These are phyloP conservation scores for Lophochroa leadbeateri DNA, from an alignment of 2,113 vertebrate species.

Conservation along the genomic window DNA sequence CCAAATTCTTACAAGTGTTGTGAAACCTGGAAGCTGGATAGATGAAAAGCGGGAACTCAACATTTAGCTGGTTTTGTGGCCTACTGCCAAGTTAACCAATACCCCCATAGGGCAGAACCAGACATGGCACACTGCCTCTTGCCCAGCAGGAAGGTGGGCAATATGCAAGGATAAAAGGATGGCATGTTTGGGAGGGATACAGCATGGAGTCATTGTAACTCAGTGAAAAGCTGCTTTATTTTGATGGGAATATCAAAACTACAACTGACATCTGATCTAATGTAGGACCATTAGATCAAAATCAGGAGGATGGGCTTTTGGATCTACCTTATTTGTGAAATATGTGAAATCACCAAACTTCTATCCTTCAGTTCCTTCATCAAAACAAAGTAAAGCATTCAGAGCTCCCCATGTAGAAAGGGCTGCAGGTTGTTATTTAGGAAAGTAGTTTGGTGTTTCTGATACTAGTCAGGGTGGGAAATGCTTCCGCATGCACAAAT, in stretches of 20 bases:
- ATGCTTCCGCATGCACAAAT: background rate
- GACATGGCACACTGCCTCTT: accelerated
- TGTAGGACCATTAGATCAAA: background rate
- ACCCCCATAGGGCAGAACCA: background rate
- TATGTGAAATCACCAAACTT: background rate
- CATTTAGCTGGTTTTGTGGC: background rate
- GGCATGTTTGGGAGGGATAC: background rate
- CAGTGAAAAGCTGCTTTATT: background rate
- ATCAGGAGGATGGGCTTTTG: background rate
- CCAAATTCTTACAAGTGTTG: background rate
- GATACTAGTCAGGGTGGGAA: background rate
- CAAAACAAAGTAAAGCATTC: background rate
- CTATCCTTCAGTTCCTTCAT: background rate
- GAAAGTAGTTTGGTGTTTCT: background rate
- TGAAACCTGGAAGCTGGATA: background rate
- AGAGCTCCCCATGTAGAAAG: background rate
- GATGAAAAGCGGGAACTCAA: background rate
- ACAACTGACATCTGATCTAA: background rate
- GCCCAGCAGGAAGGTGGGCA: background rate
- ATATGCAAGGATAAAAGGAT: background rate
- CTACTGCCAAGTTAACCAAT: background rate
- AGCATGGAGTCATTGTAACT: background rate
- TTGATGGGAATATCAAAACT: background rate
- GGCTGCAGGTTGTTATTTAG: background rate
- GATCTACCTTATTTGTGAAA: background rate